Evolutionary conservation across 2,888 invertebrate genomes (phyloP).

Genomic region (Drosophila rellima): DNA sequence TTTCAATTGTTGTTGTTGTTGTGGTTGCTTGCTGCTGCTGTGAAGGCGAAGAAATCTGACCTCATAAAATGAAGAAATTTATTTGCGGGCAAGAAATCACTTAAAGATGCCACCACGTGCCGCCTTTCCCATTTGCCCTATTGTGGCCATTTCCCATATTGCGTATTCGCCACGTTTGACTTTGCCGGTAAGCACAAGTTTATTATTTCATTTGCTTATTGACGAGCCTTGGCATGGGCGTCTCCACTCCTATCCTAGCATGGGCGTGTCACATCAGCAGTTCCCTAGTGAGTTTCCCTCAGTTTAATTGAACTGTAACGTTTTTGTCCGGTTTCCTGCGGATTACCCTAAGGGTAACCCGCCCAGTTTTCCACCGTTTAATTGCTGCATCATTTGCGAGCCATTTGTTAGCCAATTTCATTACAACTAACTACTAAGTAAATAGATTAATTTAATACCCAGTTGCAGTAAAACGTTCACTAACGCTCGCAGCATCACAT

Average conservation of each 20-base stretch:
- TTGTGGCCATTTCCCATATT: slow-evolving; percentile 33
- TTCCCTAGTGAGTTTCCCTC: slow-evolving; percentile 21
- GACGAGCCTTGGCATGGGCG: slow-evolving; percentile 41
- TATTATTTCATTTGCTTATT: slow-evolving; percentile 58
- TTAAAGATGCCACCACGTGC: slow-evolving; percentile 50
- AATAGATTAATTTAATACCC: background rate
- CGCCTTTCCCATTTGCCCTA: slow-evolving; percentile 6
- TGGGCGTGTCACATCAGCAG: slow-evolving; percentile 37
- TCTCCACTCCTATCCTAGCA: slow-evolving; percentile 7
- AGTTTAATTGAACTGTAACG: slow-evolving; percentile 52
- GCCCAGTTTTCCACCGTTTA: slow-evolving; percentile 28
- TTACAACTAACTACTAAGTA: background rate
- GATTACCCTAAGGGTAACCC: slow-evolving; percentile 12
- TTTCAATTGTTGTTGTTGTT: background rate
- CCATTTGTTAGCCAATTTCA: slow-evolving; percentile 13
- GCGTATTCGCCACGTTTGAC: slow-evolving; percentile 51
- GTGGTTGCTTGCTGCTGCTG: background rate
- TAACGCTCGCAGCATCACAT: background rate
- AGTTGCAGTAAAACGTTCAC: background rate
- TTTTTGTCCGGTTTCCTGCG: background rate
- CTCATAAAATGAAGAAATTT: slow-evolving; percentile 48
- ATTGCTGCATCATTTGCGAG: slow-evolving; percentile 31
- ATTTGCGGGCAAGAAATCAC: slow-evolving; percentile 44
- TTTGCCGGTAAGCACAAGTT: slow-evolving; percentile 27
- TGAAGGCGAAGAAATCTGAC: slow-evolving; percentile 18